Conservation (phyloP, 30 jellyfish, hydroid and myxozoan species). For the Aurelia aurita region DNA sequence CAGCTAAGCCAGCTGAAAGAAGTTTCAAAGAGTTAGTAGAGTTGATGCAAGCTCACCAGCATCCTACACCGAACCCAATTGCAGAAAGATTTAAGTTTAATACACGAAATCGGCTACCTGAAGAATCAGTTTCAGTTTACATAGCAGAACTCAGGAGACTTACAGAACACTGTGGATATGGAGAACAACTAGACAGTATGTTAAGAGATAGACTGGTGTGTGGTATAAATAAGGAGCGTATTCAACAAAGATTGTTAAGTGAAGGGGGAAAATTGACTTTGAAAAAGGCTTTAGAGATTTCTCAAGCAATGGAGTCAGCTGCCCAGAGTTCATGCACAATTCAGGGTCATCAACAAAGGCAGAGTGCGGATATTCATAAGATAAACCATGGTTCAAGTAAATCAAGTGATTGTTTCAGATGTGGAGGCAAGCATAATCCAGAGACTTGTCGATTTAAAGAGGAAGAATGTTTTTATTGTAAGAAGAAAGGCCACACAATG, state of each 20-base stretch:
- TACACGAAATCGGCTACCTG: conserved; percentile 41
- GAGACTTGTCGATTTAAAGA: conserved; percentile 39
- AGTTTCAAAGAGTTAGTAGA: conserved; percentile 31
- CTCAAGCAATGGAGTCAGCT: conserved; percentile 45
- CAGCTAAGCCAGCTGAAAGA: conserved; percentile 46
- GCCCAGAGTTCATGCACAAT: neutral
- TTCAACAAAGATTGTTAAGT: conserved; percentile 35
- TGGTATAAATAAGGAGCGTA: conserved; percentile 48
- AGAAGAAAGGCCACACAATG: conserved; percentile 22
- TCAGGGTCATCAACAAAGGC: conserved; percentile 34
- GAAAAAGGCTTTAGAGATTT: conserved; percentile 3
- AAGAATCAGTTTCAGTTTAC: conserved; percentile 37
- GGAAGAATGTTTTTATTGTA: conserved; percentile 32
- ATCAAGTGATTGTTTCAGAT: conserved; percentile 23
- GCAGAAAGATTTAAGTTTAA: conserved; percentile 61
- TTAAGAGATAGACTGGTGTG: conserved; percentile 49
- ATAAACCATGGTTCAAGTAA: neutral
- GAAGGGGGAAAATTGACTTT: conserved; percentile 32
- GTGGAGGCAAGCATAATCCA: conserved; percentile 41
- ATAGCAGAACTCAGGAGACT: conserved; percentile 7
- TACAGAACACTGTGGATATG: conserved; percentile 28
- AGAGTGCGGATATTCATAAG: conserved; percentile 3
- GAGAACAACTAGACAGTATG: conserved; percentile 9
- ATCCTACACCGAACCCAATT: conserved; percentile 58
- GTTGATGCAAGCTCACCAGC: conserved; percentile 46